Evolutionary conservation across 23 tunicate species (phyloP).

Genomic region (Ciona savignyi): DNA sequence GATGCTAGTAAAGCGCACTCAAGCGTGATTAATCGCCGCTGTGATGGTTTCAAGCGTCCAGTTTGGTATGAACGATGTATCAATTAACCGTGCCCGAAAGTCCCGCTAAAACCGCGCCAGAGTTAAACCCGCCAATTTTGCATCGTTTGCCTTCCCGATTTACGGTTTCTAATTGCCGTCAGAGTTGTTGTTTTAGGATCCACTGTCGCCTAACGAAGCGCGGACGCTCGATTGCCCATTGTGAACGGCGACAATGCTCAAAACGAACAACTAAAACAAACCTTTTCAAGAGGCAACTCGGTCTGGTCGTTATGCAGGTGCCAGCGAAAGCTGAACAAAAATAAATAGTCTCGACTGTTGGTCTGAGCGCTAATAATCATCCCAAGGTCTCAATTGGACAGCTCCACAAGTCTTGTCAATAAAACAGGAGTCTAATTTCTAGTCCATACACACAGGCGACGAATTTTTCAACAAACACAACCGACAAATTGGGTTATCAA

Average conservation of each 20-base stretch:
- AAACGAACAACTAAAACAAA: background rate
- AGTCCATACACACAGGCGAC: background rate
- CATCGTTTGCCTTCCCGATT: background rate
- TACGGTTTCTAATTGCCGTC: background rate
- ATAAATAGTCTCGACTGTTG: background rate
- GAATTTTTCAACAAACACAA: no score
- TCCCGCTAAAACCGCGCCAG: background rate
- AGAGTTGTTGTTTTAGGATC: background rate
- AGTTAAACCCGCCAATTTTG: background rate
- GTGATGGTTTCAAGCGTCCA: no score
- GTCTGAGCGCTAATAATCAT: background rate
- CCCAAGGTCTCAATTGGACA: no score
- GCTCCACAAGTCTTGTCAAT: background rate
- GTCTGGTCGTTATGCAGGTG: background rate
- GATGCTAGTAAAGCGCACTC: background rate
- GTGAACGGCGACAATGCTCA: constrained; percentile 1
- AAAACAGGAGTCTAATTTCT: background rate
- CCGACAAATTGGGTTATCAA: no score
- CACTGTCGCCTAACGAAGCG: background rate
- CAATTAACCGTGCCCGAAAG: no score
- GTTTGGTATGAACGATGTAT: no score
- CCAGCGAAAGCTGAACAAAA: background rate
- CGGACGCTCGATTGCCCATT: background rate
- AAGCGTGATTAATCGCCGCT: background rate
- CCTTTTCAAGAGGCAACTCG: background rate